Base-by-base conservation (phyloP, 2,113 vertebrate genomes). In the Diglossa brunneiventris region DNA sequence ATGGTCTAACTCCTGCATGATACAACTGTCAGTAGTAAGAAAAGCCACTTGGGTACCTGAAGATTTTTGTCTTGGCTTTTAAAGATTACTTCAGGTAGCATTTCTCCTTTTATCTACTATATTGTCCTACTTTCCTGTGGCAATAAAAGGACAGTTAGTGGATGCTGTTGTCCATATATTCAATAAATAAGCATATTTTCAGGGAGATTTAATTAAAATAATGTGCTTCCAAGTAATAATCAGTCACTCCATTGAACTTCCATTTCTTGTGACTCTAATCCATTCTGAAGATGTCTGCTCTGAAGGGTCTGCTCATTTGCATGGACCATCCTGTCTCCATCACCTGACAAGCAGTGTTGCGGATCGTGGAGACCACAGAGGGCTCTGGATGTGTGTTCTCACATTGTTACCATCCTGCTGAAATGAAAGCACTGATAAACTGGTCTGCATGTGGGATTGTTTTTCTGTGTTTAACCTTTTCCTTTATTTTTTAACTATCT, bases 141-240 rank as follows among this genome's bases (percentile, higher is more conserved):
- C 98, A 99, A 99, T 98, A 98, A 98, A 98, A 98, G 83, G 96
- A 97, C 95, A 97, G 76, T 81, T 96, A 98, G 96, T 97, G 96
- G 97, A 98, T 97, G 95, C 96, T 94, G 58, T 97, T 98, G 98
- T 98, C 98, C 97, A 98, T 98, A 97, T 95, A 96, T 91, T 97
- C 96, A 98, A 96, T 97, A 97, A 82, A 96, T 87, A 97, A 97
- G 92, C 91, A 82, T 97, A 97, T 97, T 97, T 98, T 99, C 98
- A 99, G 98, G 99, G 99, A 99, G 92, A 98, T 98, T 91, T 97
- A 98, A 96, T 98, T 98, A 98, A 97, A 98, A 97, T 97, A 97
- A 96, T 74, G 98, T 98, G 98, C 98, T 99, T 99, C 98, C 98
- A 98, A 97, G 91, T 98, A 97, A 97, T 97, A 97, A 82, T 96